phyloP scores from a whole-genome alignment of 2,113 vertebrate species.

The Lichenostomus cassidix region DNA sequence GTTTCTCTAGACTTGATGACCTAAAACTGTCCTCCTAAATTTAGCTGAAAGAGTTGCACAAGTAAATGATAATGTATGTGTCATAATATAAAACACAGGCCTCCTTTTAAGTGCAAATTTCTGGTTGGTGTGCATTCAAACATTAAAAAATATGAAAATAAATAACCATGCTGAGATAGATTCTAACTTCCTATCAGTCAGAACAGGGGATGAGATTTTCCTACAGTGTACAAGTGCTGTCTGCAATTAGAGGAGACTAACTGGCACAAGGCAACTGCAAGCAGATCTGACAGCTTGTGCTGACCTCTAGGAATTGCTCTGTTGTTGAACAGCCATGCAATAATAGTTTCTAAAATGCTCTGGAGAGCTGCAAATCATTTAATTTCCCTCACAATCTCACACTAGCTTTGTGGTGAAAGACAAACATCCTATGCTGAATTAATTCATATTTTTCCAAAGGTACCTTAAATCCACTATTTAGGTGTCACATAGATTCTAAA shows the following conservation, averaged over 20 bases:
- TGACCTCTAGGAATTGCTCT: conserved; percentile 1
- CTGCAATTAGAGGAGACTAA: not conserved
- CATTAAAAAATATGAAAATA: conserved; percentile 4
- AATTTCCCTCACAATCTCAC: not conserved
- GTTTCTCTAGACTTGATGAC: conserved; percentile 38
- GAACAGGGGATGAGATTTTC: not conserved
- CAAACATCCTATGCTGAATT: not conserved
- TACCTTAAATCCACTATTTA: not conserved
- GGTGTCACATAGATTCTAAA: not conserved
- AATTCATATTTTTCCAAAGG: not conserved
- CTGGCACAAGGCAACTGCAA: not conserved
- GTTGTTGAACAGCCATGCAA: not conserved
- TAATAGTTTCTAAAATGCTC: not conserved
- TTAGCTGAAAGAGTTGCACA: conserved; percentile 35
- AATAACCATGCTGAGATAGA: not conserved
- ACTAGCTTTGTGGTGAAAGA: not conserved
- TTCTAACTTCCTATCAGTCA: not conserved
- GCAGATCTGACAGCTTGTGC: conserved; percentile 1
- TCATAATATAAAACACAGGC: conserved; percentile 2
- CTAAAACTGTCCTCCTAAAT: conserved; percentile 63
- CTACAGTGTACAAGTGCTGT: not conserved
- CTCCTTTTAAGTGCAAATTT: conserved; percentile 61
- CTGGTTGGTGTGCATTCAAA: not conserved
- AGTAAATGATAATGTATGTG: conserved; percentile 28
- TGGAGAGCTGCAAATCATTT: not conserved